These are phyloP conservation scores for Antedon mediterranea DNA, from an alignment of 53 echinoderm and acorn worm genomes.

Conservation along the genomic window DNA sequence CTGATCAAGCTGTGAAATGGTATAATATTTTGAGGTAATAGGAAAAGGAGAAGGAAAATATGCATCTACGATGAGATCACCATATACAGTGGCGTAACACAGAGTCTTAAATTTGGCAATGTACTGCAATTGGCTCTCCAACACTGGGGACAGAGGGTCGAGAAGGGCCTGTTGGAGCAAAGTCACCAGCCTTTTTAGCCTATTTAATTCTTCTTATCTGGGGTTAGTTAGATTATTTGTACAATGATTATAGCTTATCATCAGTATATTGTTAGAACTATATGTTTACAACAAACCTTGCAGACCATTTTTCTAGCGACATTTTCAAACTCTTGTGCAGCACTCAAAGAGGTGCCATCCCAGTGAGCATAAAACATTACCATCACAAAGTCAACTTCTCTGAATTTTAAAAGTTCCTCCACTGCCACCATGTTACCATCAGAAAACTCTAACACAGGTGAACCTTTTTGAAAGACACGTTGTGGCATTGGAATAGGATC, in stretches of 20 bases:
- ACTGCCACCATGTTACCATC: slow-evolving; percentile 50
- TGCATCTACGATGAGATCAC: too few relatives aligned
- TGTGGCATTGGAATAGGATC: slow-evolving; percentile 29
- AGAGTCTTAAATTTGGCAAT: too few relatives aligned
- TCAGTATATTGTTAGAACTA: background rate
- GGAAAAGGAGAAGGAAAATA: too few relatives aligned
- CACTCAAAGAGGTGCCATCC: slow-evolving; percentile 75
- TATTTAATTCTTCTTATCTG: too few relatives aligned
- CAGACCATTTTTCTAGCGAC: slow-evolving; percentile 36
- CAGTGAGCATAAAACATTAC: slow-evolving; percentile 99
- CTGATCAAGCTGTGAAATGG: too few relatives aligned
- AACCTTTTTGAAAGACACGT: slow-evolving; percentile 38
- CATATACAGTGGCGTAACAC: too few relatives aligned
- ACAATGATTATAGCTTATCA: background rate
- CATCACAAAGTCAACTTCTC: slow-evolving; percentile 51
- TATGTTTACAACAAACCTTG: slow-evolving; percentile 29
- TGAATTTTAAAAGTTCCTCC: slow-evolving; percentile 19
- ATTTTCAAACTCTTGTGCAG: slow-evolving; percentile 60
- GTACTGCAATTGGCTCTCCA: too few relatives aligned
- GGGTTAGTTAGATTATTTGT: too few relatives aligned
- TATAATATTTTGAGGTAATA: too few relatives aligned
- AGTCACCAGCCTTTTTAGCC: too few relatives aligned
- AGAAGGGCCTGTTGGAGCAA: too few relatives aligned
- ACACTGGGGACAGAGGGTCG: too few relatives aligned
- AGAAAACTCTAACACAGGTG: slow-evolving; percentile 47